phyloP scores from a whole-genome alignment of 2,113 vertebrate genomes.

The Cheilinus undulatus region DNA sequence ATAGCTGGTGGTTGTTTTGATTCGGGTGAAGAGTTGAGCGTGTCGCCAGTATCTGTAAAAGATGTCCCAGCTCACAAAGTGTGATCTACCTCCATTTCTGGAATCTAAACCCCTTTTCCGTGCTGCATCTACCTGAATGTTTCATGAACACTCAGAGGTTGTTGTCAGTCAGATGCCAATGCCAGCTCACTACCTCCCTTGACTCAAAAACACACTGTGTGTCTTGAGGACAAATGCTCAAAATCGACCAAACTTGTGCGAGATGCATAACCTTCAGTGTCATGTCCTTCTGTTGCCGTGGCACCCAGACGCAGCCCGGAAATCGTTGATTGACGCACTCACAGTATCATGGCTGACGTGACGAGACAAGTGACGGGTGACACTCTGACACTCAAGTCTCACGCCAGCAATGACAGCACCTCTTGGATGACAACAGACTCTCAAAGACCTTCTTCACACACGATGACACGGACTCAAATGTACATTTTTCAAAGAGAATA shows the following conservation, averaged over 20 bases:
- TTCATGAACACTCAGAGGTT: constrained; percentile 18
- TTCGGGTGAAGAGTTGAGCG: constrained; percentile 31
- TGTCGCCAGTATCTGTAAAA: constrained; percentile 32
- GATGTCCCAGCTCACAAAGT: constrained; percentile 28
- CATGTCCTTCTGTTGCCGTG: constrained; percentile 37
- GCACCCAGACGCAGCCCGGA: constrained; percentile 29
- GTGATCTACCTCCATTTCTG: constrained; percentile 17
- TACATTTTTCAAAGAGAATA: constrained; percentile 7
- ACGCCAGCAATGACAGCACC: constrained; percentile 31
- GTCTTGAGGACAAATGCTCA: background rate
- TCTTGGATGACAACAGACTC: constrained; percentile 34
- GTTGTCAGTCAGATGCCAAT: constrained; percentile 56
- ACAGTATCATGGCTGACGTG: constrained; percentile 61
- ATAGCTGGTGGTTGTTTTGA: constrained; percentile 47
- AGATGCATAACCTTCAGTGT: constrained; percentile 32
- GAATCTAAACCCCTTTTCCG: constrained; percentile 12
- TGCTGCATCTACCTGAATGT: constrained; percentile 20
- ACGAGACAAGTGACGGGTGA: constrained; percentile 68
- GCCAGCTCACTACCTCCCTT: constrained; percentile 20
- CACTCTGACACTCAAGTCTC: constrained; percentile 55
- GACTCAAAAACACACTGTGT: constrained; percentile 11
- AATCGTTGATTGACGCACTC: constrained; percentile 56
- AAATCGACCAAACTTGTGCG: constrained; percentile 32
- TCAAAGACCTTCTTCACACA: background rate
- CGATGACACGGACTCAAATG: constrained; percentile 10